Base-by-base conservation (phyloP, 2,797 vertebrate species). In the Cirrhinus mrigala region DNA sequence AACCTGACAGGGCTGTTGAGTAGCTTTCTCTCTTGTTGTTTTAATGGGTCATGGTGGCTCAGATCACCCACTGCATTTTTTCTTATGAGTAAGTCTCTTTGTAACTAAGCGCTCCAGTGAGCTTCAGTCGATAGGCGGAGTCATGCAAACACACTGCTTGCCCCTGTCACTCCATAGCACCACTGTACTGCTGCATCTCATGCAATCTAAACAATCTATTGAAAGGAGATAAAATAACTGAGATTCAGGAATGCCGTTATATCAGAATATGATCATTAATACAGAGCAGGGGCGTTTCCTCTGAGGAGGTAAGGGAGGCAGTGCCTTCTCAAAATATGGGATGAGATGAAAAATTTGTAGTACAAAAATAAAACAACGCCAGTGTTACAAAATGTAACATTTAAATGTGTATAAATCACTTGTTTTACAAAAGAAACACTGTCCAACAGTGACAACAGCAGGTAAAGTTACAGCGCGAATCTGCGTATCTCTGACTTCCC, bases 41-140 rank as follows among this genome's bases (percentile, higher is more conserved):
- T 87, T 91, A 87, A 90, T 89, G 84, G 79, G 80, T 87, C 73
- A 74, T 64, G 69, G 81, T 81, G 87, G 80, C 87, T 89, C 77
- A 87, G 86, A 89, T 88, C 90, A 90, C 90, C 90, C 91, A 91
- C 90, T 85, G 89, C 89, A 89, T 92, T 90, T 88, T 90, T 90
- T 85, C 88, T 84, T 85, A 75, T 88, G 88, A 90, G 88, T 89
- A 87, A 88, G 83, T 79, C 85, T 82, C 89, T 90, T 89, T 90
- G 89, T 89, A 82, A 86, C 73, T 52, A 46, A 81, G 81, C 52
- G 73, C 66, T 56, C 58, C 75, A 85, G 82, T 87, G 83, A 89
- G 79, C 83, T 85, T 85, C 82, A 75, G 33, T 81, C 54, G n/a
- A 71, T 75, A 88, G 87, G 86, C 84, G 73, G 87, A 66, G 84